A percentile compares a stretch with the other conserved stretches of the same genome.
Conservation (phyloP, 2,888 invertebrate species). For the Ophion costatus region DNA sequence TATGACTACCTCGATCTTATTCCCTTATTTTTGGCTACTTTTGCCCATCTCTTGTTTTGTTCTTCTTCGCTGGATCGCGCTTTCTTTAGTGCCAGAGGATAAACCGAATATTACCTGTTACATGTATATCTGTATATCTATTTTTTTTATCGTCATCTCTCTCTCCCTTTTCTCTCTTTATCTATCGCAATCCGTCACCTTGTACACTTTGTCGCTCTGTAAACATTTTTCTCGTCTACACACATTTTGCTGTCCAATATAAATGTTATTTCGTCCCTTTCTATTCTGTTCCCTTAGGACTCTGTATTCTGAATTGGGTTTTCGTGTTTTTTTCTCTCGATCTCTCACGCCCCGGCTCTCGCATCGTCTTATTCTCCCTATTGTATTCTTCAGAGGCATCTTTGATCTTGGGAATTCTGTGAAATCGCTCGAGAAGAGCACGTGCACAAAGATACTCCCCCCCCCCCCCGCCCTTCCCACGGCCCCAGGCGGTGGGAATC, state of each 20-base stretch:
- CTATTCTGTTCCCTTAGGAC: too few relatives aligned
- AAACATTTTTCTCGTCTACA: too few relatives aligned
- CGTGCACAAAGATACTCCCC: background rate
- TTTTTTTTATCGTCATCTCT: too few relatives aligned
- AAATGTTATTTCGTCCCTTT: too few relatives aligned
- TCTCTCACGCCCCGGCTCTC: background rate
- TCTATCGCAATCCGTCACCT: too few relatives aligned
- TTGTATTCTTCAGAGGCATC: constrained; percentile 21
- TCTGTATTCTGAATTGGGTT: too few relatives aligned
- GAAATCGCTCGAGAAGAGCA: constrained; percentile 25
- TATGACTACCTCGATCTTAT: background rate
- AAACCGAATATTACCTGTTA: background rate
- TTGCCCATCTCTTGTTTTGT: background rate
- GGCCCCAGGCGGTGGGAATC: background rate
- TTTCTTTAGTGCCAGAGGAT: background rate
- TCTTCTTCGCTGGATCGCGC: background rate
- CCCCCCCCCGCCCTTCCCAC: too few relatives aligned
- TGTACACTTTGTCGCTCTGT: too few relatives aligned
- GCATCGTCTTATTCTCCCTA: background rate
- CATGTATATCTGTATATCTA: too few relatives aligned
- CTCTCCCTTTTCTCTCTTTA: too few relatives aligned
- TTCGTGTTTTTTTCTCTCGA: too few relatives aligned
- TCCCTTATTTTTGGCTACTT: background rate
- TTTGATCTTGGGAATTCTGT: constrained; percentile 43
- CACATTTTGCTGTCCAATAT: too few relatives aligned